Conservation (phyloP, 2,797 vertebrate species). For the Anabacerthia variegaticeps region DNA sequence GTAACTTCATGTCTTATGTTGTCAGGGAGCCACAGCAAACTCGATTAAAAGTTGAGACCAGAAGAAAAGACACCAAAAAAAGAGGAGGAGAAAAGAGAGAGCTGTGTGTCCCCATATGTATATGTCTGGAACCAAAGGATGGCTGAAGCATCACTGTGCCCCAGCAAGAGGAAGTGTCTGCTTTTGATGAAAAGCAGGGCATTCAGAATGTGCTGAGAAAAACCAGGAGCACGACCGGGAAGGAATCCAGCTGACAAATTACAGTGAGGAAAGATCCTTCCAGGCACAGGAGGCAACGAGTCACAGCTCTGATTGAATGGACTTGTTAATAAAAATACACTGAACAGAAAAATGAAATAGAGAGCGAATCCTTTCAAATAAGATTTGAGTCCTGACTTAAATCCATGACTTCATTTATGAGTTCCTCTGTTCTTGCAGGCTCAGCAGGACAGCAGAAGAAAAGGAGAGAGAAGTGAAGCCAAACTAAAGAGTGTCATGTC, state of each 20-base stretch:
- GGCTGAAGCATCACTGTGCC: background rate
- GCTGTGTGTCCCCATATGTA: background rate
- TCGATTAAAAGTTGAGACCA: background rate
- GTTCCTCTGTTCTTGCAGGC: background rate
- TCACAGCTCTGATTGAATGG: slow-evolving; percentile 62
- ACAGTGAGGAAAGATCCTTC: slow-evolving; percentile 39
- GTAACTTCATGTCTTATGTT: background rate
- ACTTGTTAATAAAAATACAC: slow-evolving; percentile 71
- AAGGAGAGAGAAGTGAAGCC: background rate
- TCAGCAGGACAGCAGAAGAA: background rate
- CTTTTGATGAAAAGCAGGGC: background rate
- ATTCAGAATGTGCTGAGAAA: background rate
- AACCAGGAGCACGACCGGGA: background rate
- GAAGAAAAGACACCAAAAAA: too few relatives aligned
- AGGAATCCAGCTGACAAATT: slow-evolving; percentile 20
- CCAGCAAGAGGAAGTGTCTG: background rate
- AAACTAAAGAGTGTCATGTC: background rate
- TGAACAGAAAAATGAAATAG: slow-evolving; percentile 30
- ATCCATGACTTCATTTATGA: slow-evolving; percentile 53
- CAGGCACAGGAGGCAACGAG: slow-evolving; percentile 16
- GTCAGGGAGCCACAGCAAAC: background rate
- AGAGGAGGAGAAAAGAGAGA: too few relatives aligned
- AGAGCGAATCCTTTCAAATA: slow-evolving; percentile 73
- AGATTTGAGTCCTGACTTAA: slow-evolving; percentile 62
- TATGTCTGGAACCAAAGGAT: background rate